Conservation (phyloP, 2,888 invertebrate species). For the Hyles lineata region DNA sequence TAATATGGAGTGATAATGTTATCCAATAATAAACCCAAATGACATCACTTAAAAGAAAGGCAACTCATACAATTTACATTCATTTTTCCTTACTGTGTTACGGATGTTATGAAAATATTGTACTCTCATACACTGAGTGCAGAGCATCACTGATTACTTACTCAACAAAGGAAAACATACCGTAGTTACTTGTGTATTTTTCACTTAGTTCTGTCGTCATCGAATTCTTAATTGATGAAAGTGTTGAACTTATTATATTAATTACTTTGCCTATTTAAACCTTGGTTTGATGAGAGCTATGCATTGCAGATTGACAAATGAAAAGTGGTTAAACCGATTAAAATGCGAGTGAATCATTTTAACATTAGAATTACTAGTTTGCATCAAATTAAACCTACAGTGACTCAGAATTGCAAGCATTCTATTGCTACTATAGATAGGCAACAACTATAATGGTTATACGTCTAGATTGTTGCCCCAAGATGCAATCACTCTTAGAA, state of each 20-base stretch:
- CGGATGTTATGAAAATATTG: constrained; percentile 3
- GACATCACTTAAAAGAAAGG: not conserved
- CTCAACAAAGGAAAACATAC: constrained; percentile 13
- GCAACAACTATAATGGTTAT: not conserved
- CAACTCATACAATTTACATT: not conserved
- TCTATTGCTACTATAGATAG: not conserved
- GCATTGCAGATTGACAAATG: too few species aligned
- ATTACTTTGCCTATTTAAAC: too few species aligned
- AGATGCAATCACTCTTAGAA: not conserved
- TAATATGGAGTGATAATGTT: too few species aligned
- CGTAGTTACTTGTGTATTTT: not conserved
- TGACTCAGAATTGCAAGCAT: not conserved
- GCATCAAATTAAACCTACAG: not conserved
- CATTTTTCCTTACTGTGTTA: too few species aligned
- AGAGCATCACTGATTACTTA: constrained; percentile 1
- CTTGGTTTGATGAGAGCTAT: too few species aligned
- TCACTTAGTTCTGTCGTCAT: not conserved
- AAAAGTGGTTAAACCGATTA: too few species aligned
- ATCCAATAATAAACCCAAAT: too few species aligned
- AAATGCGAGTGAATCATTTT: too few species aligned
- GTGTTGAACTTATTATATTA: not conserved
- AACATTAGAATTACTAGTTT: too few species aligned
- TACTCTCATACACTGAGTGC: not conserved
- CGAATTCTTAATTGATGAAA: not conserved
- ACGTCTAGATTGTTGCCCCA: not conserved